Base-by-base conservation (phyloP, 1,140 invertebrate genomes). In the Cotesia typhae region DNA sequence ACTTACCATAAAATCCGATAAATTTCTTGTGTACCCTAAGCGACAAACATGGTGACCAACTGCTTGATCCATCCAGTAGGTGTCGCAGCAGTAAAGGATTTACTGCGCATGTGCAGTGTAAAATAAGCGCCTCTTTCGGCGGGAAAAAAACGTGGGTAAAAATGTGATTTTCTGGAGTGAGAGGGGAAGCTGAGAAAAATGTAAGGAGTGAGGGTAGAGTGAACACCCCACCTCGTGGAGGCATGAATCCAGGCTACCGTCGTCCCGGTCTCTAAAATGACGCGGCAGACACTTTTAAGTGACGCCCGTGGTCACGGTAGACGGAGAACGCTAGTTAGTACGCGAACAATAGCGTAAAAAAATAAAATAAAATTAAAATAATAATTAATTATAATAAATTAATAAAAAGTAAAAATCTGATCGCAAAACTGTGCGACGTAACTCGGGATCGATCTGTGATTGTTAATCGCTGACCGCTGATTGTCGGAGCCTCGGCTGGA, bases 261-360 rank as follows among this genome's bases (percentile, higher is more conserved):
- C 61, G 55, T 65, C 61, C 60, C 65, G 65, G 67, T 63, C 60
- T 52, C 36, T 72, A 67, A 71, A 73, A 69, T 71, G 64, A 73
- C 73, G 74, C 66, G n/a, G 63, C 70, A 73, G 61, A 72, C 74
- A 74, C 75, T 75, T 71, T 68, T 55, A 70, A 73, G 74, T 75
- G 77, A 71, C 69, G 76, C 71, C 70, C 72, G 74, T 67, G 74
- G 71, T 59, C 67, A 70, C 70, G 64, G 38, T 55, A 70, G 59
- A 66, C 73, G 73, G 53, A n/a, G 7, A 68, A 38, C 36, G 67
- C 20, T 37, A 68, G 37, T 47, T 47, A 6, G 3, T 47, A 9
- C 10, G n/a, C n/a, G 9, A n/a, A 12, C n/a, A 57, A 57, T 57
- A 57, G n/a, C 10, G n/a, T 17, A 20, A 20, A 41, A 47, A 9